Evolutionary conservation across 2,888 invertebrate genomes (phyloP).

Genomic region (Ennomos fuscantarius): DNA sequence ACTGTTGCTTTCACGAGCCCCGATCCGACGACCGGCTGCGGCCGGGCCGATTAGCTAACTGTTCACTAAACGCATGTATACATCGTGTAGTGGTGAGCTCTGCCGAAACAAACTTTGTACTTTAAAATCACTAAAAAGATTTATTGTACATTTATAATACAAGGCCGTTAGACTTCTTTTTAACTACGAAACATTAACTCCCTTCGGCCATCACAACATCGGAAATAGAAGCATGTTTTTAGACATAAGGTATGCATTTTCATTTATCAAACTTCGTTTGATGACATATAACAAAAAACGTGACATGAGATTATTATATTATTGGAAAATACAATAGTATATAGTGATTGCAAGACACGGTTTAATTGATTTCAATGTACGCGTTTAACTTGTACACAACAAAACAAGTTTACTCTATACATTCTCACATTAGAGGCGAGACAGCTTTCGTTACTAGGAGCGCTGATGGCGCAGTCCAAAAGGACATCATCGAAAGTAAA

Average conservation of each 20-base stretch:
- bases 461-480: background rate
- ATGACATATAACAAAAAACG: conserved; percentile 6
- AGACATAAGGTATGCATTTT: conserved; percentile 6
- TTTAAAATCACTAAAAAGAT: conserved; percentile 71
- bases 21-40: conserved; percentile 1
- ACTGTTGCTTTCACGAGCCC: conserved; percentile 11
- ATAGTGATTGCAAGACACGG: conserved; percentile 9
- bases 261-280: conserved; percentile 27
- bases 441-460: too few species aligned
- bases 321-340: background rate
- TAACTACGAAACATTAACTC: conserved; percentile 2
- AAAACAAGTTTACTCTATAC: conserved; percentile 3
- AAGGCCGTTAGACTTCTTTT: conserved; percentile 20
- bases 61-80: conserved; percentile 3
- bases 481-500: conserved; percentile 2
- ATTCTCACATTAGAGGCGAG: too few species aligned
- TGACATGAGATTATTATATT: background rate
- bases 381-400: conserved; percentile 13
- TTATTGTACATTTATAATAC: conserved; percentile 52
- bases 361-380: conserved; percentile 13
- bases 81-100: conserved; percentile 45
- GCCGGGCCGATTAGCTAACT: background rate
- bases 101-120: conserved; percentile 72
- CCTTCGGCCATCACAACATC: conserved; percentile 6
- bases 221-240: conserved; percentile 5